phyloP scores from a whole-genome alignment of 2,113 vertebrate species.

The Phoenicopterus ruber region DNA sequence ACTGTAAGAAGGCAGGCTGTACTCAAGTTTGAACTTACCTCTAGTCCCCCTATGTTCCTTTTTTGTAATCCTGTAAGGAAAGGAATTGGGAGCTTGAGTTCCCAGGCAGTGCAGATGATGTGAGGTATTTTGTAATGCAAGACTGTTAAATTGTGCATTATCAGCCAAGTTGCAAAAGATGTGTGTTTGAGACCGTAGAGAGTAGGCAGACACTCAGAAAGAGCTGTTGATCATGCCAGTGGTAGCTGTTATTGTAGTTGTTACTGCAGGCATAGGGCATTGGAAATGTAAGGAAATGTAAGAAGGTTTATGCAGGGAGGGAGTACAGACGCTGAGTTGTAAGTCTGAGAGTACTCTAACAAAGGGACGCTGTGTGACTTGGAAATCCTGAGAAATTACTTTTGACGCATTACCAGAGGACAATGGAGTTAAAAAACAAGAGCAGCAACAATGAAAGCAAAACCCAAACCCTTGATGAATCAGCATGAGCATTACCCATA shows the following conservation, averaged over 20 bases:
- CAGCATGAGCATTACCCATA: not conserved
- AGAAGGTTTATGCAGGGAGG: not conserved
- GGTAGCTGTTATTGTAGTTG: not conserved
- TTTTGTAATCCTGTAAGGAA: not conserved
- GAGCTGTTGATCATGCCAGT: not conserved
- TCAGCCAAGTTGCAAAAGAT: not conserved
- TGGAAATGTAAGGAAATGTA: too few species aligned
- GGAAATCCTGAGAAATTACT: not conserved
- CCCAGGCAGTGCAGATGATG: not conserved
- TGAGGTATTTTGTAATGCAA: not conserved
- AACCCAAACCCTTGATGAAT: not conserved
- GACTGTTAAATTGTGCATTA: not conserved
- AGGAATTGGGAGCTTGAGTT: not conserved
- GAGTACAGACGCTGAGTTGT: not conserved
- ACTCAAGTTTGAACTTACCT: not conserved
- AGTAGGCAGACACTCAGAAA: not conserved
- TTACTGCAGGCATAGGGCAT: not conserved
- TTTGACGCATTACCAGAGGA: not conserved
- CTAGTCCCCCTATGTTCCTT: not conserved
- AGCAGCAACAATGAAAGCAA: not conserved
- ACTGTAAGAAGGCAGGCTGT: not conserved
- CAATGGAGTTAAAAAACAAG: not conserved
- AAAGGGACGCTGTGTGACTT: not conserved
- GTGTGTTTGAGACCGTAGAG: not conserved
- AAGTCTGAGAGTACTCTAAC: not conserved